phyloP scores from a whole-genome alignment of 53 echinoderm and acorn worm species.

The Temnopleurus reevesii region DNA sequence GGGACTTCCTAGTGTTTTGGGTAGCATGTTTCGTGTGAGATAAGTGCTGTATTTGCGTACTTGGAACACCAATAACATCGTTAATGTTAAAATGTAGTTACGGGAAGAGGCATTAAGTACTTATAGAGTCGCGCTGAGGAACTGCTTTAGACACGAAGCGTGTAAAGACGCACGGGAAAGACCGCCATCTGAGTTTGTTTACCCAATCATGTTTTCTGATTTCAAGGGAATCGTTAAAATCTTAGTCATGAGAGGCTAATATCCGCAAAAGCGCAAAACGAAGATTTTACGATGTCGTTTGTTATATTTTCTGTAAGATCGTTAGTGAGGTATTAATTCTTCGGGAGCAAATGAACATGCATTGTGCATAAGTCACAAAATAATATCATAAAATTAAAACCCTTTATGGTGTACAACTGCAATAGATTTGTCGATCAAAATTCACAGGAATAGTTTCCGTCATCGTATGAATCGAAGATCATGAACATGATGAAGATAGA shows the following conservation, averaged over 20 bases:
- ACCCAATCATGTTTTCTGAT: not conserved
- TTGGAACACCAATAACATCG: conserved; percentile 34
- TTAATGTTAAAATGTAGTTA: conserved; percentile 33
- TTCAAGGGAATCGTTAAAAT: conserved; percentile 4
- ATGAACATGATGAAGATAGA: too few relatives aligned
- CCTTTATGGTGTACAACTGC: too few relatives aligned
- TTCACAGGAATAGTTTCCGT: too few relatives aligned
- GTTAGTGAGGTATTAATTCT: not conserved
- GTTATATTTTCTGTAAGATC: conserved; percentile 3
- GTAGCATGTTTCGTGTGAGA: conserved; percentile 22
- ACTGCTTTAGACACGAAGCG: not conserved
- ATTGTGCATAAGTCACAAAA: too few relatives aligned
- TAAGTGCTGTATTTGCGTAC: conserved; percentile 37
- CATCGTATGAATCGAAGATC: too few relatives aligned
- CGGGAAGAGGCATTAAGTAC: not conserved
- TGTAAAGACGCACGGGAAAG: conserved; percentile 9
- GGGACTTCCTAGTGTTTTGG: not conserved
- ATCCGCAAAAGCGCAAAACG: conserved; percentile 16
- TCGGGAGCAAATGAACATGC: too few relatives aligned
- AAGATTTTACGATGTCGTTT: conserved; percentile 8
- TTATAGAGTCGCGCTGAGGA: not conserved
- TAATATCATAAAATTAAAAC: too few relatives aligned
- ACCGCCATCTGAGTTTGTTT: not conserved
- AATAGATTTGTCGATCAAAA: too few relatives aligned
- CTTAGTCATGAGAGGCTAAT: conserved; percentile 8